Evolutionary conservation across 1,140 invertebrate genomes (phyloP).

Genomic region (Piezodorus guildinii): DNA sequence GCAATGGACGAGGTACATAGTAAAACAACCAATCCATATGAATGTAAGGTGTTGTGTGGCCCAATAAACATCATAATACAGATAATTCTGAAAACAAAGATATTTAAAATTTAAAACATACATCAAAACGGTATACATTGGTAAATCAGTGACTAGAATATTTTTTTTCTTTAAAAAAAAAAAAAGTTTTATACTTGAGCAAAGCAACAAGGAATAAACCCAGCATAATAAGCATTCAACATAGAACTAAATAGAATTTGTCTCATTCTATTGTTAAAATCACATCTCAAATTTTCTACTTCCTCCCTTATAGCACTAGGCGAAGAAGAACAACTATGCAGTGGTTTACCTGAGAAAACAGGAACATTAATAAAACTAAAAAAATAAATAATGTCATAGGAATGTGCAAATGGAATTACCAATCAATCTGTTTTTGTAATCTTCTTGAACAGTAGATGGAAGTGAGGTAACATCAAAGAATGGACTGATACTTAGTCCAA

Average conservation of each 20-base stretch:
- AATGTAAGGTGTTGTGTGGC: slow-evolving; percentile 70
- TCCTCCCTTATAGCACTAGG: slow-evolving; percentile 65
- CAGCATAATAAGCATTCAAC: slow-evolving; percentile 80
- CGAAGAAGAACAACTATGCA: slow-evolving; percentile 59
- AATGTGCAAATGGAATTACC: slow-evolving; percentile 2
- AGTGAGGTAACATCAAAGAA: slow-evolving; percentile 45
- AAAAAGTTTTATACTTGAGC: slow-evolving; percentile 47
- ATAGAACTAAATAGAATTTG: slow-evolving; percentile 83
- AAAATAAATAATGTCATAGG: not conserved
- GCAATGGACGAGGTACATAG: slow-evolving; percentile 66
- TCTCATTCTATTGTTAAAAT: slow-evolving; percentile 81
- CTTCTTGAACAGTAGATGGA: slow-evolving; percentile 20
- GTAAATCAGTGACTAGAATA: too few species aligned
- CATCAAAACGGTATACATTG: too few species aligned
- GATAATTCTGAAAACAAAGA: slow-evolving; percentile 50
- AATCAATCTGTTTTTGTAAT: slow-evolving; percentile 33
- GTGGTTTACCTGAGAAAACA: slow-evolving; percentile 37
- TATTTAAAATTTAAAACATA: too few species aligned
- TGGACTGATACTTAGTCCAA: slow-evolving; percentile 58
- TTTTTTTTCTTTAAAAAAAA: not conserved
- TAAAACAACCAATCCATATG: slow-evolving; percentile 71
- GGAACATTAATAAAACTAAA: not conserved
- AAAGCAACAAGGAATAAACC: slow-evolving; percentile 81
- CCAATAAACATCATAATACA: slow-evolving; percentile 78
- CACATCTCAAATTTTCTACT: slow-evolving; percentile 67